Evolutionary conservation across 2,797 vertebrate genomes (phyloP).

Genomic region (Cuniculus paca): DNA sequence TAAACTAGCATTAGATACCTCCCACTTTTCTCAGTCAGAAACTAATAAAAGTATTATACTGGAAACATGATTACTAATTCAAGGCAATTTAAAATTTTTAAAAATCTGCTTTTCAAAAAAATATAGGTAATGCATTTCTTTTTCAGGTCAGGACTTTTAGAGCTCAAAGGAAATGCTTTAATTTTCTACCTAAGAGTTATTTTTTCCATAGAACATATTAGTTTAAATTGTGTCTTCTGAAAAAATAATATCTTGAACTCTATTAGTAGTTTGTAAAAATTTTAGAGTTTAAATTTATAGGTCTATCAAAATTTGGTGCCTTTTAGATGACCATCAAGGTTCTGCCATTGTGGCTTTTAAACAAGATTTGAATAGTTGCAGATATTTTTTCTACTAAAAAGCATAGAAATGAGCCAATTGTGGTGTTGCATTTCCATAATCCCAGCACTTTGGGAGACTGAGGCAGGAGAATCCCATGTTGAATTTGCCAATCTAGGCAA

Average conservation of each 20-base stretch:
- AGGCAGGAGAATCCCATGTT: not conserved
- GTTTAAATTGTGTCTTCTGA: not conserved
- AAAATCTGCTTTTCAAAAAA: not conserved
- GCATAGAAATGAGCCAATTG: not conserved
- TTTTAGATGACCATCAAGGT: not conserved
- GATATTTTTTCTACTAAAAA: not conserved
- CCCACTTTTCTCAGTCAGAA: slow-evolving; percentile 4
- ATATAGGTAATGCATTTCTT: not conserved
- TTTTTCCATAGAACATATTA: not conserved
- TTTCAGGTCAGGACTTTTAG: not conserved
- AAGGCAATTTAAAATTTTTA: not conserved
- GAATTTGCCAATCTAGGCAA: not conserved
- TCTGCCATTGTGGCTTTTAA: not conserved
- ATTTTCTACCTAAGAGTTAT: not conserved
- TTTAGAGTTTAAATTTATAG: not conserved
- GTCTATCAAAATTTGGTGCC: not conserved
- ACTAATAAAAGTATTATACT: not conserved
- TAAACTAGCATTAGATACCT: not conserved
- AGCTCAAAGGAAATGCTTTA: not conserved
- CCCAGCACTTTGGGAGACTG: not conserved
- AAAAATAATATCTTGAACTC: not conserved
- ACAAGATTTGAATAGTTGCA: not conserved
- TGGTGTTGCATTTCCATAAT: not conserved
- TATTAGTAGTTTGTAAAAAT: not conserved
- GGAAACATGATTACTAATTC: not conserved